phyloP scores from a whole-genome alignment of 2,113 vertebrate species.

The Monarcha castaneiventris region DNA sequence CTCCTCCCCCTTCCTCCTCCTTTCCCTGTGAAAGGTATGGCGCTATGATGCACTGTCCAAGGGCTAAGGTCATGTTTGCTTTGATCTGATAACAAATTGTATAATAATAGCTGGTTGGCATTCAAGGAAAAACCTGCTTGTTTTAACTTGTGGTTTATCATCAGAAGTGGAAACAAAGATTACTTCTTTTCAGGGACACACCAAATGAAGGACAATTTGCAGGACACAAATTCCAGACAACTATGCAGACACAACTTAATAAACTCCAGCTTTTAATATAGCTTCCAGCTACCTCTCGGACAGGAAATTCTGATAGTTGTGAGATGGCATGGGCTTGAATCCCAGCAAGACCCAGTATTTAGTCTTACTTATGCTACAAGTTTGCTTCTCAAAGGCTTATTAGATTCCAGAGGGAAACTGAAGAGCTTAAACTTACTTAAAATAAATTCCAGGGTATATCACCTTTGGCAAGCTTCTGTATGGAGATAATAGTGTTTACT shows the following conservation, averaged over 20 bases:
- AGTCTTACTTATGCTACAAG: not conserved
- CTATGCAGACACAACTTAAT: not conserved
- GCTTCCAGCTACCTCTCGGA: not conserved
- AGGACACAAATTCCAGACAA: not conserved
- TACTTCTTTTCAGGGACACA: not conserved
- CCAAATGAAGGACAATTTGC: not conserved
- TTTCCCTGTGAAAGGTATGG: not conserved
- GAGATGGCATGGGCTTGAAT: not conserved
- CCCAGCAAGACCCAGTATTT: not conserved
- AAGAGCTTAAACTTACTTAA: not conserved
- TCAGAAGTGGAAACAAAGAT: constrained; percentile 10
- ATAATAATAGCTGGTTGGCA: not conserved
- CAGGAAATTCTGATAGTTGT: not conserved
- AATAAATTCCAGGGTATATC: not conserved
- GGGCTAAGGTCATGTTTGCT: constrained; percentile 44
- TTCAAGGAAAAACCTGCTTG: not conserved
- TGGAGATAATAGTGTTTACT: constrained; percentile 38
- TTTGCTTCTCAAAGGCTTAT: not conserved
- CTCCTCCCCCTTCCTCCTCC: not conserved
- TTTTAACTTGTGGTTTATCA: not conserved
- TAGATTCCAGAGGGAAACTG: not conserved
- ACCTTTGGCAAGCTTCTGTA: constrained; percentile 13
- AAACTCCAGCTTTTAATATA: not conserved
- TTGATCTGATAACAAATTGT: constrained; percentile 41
- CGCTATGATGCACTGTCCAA: not conserved